These are phyloP conservation scores for Adelges cooleyi DNA, from an alignment of 1,140 invertebrate genomes.

Conservation along the genomic window DNA sequence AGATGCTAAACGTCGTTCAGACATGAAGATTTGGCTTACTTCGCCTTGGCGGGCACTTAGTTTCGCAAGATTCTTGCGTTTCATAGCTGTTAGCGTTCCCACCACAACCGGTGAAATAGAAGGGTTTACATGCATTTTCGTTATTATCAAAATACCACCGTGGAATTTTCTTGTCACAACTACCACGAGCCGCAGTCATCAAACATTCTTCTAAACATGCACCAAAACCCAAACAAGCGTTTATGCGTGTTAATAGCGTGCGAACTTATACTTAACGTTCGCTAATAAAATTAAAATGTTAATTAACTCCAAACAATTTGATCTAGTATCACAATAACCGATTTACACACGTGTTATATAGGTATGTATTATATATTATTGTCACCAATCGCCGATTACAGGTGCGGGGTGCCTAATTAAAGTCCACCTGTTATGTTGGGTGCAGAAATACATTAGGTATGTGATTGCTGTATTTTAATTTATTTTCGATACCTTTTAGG, in stretches of 20 bases:
- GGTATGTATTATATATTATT: no score
- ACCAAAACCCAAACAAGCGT: slow-evolving; percentile 14
- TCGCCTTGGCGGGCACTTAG: slow-evolving; percentile 63
- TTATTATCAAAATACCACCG: slow-evolving; percentile 76
- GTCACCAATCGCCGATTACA: no score
- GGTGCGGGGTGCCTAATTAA: no score
- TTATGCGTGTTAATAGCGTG: slow-evolving; percentile 18
- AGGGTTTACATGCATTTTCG: slow-evolving; percentile 81
- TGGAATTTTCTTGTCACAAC: slow-evolving; percentile 62
- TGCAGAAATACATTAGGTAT: no score
- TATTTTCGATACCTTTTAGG: background rate
- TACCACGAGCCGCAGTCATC: slow-evolving; percentile 62
- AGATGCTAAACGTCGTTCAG: slow-evolving; percentile 11
- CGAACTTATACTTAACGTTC: no score
- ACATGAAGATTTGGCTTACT: slow-evolving; percentile 46
- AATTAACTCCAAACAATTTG: no score
- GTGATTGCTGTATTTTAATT: no score
- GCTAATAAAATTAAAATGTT: no score
- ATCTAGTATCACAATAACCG: no score
- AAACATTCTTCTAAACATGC: slow-evolving; percentile 55
- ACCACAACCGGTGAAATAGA: slow-evolving; percentile 87
- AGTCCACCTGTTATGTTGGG: no score
- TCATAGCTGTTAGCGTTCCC: slow-evolving; percentile 83
- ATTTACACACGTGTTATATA: no score
- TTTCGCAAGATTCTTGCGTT: slow-evolving; percentile 61